phyloP scores from a whole-genome alignment of 2,797 vertebrate genomes.

The Pitangus sulphuratus region DNA sequence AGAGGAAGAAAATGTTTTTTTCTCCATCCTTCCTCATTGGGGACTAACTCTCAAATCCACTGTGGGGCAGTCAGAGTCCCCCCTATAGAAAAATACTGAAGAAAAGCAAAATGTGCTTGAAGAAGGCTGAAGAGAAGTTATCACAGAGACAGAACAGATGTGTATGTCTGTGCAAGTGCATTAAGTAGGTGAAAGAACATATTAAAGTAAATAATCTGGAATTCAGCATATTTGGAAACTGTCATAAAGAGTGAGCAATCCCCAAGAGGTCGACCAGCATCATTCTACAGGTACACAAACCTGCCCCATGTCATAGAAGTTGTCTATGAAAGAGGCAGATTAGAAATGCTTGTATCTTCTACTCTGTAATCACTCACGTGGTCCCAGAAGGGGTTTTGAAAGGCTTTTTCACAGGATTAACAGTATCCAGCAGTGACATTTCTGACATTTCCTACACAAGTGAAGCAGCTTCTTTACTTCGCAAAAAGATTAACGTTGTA shows the following conservation, averaged over 20 bases:
- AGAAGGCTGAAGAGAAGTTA: background rate
- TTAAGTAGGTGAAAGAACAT: background rate
- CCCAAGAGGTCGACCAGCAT: background rate
- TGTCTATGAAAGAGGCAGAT: background rate
- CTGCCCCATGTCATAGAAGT: rapidly evolving
- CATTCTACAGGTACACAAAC: background rate
- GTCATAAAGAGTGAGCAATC: background rate
- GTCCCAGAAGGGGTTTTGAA: background rate
- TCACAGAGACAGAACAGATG: background rate
- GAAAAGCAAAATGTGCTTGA: background rate
- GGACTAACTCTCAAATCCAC: background rate
- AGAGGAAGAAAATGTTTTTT: conserved; percentile 1
- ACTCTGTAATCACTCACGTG: background rate
- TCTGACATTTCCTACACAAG: background rate
- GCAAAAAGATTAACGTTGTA: background rate
- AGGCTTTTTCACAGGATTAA: background rate
- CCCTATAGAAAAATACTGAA: background rate
- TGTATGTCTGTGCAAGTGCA: background rate
- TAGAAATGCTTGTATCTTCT: background rate
- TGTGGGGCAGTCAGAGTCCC: background rate
- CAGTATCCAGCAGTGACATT: background rate
- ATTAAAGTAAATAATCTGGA: background rate
- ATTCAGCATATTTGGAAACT: background rate
- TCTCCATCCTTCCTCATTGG: background rate
- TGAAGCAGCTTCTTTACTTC: background rate